These are phyloP conservation scores for Silurus asotus DNA, from an alignment of 2,113 vertebrate genomes.

Conservation along the genomic window DNA sequence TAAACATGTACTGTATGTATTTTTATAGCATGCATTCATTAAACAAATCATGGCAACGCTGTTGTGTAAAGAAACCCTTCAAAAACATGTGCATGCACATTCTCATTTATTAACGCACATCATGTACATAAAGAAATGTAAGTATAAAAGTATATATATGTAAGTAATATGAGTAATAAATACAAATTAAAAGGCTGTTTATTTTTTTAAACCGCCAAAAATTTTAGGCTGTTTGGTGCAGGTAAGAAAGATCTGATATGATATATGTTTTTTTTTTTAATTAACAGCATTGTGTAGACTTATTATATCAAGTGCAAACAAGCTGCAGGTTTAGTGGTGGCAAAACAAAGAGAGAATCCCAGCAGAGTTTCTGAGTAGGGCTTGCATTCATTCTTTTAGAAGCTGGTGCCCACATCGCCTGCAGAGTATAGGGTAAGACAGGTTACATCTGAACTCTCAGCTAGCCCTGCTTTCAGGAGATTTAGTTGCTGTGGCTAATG, in stretches of 20 bases:
- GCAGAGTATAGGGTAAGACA: conserved; percentile 6
- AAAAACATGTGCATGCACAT: no score
- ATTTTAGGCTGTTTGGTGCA: not conserved
- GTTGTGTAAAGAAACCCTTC: no score
- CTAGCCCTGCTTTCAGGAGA: conserved; percentile 60
- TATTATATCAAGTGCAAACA: not conserved
- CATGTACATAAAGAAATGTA: no score
- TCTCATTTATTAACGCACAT: no score
- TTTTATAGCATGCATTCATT: no score
- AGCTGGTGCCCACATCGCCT: conserved; percentile 46
- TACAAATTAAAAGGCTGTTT: no score
- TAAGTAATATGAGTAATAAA: no score
- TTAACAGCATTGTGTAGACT: not conserved
- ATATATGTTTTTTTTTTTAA: not conserved
- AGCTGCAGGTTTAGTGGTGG: conserved; percentile 54
- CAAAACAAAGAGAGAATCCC: conserved; percentile 53
- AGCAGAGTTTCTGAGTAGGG: conserved; percentile 65
- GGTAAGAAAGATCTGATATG: not conserved
- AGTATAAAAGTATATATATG: no score
- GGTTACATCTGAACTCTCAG: conserved; percentile 36
- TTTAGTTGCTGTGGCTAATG: conserved; percentile 61
- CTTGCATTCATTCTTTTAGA: conserved; percentile 67
- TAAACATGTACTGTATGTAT: no score
- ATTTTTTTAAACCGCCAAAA: no score
- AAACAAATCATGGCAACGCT: no score